Evolutionary conservation across 92 coral and sea anemone genomes (phyloP).

Genomic region (Epizoanthus stellaris): DNA sequence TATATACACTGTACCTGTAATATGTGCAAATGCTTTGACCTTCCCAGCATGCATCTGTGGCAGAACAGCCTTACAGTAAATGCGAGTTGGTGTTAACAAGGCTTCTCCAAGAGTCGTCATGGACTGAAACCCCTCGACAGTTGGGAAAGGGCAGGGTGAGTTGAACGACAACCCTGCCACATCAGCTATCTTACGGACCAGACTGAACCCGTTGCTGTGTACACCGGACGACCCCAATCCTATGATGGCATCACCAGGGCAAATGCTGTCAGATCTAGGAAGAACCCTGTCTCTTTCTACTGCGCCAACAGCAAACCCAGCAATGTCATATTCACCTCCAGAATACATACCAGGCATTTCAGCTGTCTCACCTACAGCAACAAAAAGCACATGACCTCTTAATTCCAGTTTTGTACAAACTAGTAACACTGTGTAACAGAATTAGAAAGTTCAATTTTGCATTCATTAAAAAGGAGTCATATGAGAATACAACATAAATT

Average conservation of each 20-base stretch:
- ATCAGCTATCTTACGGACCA: conserved; percentile 78
- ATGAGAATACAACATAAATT: too few relatives aligned
- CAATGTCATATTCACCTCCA: conserved; percentile 88
- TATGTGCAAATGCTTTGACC: conserved; percentile 95
- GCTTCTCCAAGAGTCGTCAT: conserved; percentile 77
- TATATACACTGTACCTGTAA: conserved; percentile 75
- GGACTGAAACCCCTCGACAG: conserved; percentile 74
- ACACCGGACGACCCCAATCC: conserved; percentile 93
- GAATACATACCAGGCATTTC: conserved; percentile 99
- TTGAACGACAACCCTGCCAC: conserved; percentile 57
- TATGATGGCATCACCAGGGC: conserved; percentile 78
- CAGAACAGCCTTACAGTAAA: conserved; percentile 84
- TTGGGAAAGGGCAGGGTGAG: conserved; percentile 86
- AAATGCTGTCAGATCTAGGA: conserved; percentile 69
- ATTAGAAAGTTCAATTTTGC: too few relatives aligned
- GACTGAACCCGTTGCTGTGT: conserved; percentile 97
- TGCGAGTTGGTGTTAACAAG: conserved; percentile 79
- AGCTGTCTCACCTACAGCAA: conserved; percentile 87
- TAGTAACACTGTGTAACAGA: too few relatives aligned
- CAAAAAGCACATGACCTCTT: too few relatives aligned
- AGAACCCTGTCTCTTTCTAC: conserved; percentile 82
- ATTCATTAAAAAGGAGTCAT: too few relatives aligned
- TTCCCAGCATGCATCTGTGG: conserved; percentile 82
- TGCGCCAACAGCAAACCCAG: conserved; percentile 97
- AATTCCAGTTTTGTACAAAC: too few relatives aligned